Evolutionary conservation across 2,797 vertebrate species (phyloP).

Genomic region (Pelodytes ibericus): DNA sequence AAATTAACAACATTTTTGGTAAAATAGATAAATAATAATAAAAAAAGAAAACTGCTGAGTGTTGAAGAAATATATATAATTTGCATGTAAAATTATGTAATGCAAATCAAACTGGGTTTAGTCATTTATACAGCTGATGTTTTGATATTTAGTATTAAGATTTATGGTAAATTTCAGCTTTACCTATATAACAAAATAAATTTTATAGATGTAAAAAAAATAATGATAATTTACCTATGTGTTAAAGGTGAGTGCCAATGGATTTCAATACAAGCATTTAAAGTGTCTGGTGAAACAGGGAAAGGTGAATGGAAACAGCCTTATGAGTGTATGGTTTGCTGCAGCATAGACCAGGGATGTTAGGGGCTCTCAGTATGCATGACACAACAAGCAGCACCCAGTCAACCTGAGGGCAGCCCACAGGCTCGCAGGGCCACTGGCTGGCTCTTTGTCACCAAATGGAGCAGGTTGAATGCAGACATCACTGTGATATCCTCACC

Average conservation of each 20-base stretch:
- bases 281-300: neutral
- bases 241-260: neutral
- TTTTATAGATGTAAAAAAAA: neutral
- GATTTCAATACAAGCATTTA: neutral
- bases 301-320: neutral
- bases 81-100: no score
- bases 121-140: no score
- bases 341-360: constrained; percentile 71
- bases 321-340: constrained; percentile 63
- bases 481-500: constrained; percentile 87
- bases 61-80: no score
- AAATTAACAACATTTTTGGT: no score
- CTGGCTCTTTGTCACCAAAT: constrained; percentile 97
- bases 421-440: constrained; percentile 93
- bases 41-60: no score
- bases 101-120: no score
- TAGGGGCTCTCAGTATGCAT: constrained; percentile 65
- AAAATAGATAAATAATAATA: no score
- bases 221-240: neutral
- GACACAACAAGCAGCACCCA: constrained; percentile 77
- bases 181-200: no score
- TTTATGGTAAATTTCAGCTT: no score
- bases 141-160: no score
- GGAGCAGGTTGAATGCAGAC: constrained; percentile 99
- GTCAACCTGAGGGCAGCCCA: constrained; percentile 97